A percentile compares a stretch with the other conserved stretches of the same genome.
Conservation (phyloP, 2,797 vertebrate genomes). For the Huso huso region DNA sequence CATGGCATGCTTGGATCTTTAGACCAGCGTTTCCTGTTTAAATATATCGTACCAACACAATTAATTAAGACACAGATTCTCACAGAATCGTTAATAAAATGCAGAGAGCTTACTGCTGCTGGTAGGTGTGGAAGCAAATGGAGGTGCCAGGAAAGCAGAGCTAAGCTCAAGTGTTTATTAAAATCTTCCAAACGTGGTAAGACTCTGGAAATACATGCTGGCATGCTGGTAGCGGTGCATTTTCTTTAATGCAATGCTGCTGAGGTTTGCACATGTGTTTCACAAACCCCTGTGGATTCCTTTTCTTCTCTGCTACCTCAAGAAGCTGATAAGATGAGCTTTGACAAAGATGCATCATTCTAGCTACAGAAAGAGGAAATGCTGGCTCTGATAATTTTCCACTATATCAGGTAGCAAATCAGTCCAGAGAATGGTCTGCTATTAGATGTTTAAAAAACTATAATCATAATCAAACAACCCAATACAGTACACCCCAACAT, state of each 20-base stretch:
- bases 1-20: too few relatives aligned
- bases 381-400: constrained; percentile 2
- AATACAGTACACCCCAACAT: too few relatives aligned
- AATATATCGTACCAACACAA: too few relatives aligned
- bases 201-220: constrained; percentile 33
- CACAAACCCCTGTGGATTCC: constrained; percentile 27
- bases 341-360: constrained; percentile 31
- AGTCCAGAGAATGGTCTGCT: neutral
- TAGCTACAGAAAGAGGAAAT: constrained; percentile 6
- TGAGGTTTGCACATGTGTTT: constrained; percentile 44
- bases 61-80: too few relatives aligned
- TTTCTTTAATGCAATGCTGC: constrained; percentile 38
- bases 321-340: constrained; percentile 28
- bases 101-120: too few relatives aligned
- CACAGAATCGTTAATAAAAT: too few relatives aligned
- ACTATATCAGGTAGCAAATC: neutral
- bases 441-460: too few relatives aligned
- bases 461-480: too few relatives aligned
- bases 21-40: too few relatives aligned
- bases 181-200: constrained; percentile 28
- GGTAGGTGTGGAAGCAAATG: too few relatives aligned
- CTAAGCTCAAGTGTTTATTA: constrained; percentile 36
- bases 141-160: neutral
- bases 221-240: constrained; percentile 27
- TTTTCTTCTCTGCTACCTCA: constrained; percentile 20